A percentile compares a stretch with the other conserved stretches of the same genome.
phyloP scores from a whole-genome alignment of 1,140 invertebrate genomes.

The Plodia interpunctella region DNA sequence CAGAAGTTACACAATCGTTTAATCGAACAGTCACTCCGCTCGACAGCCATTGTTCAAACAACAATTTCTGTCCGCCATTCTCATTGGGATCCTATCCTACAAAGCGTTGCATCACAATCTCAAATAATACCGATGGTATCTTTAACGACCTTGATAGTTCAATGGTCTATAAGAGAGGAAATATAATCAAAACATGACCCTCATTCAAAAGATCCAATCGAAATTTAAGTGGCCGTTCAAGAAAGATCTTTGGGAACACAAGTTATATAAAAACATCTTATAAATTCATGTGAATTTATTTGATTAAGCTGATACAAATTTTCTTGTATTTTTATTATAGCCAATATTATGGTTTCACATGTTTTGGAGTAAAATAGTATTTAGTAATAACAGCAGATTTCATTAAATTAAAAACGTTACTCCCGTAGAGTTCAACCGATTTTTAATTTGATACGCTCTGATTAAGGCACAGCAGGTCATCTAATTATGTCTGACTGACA shows the following conservation, averaged over 20 bases:
- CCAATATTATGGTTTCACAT: no score
- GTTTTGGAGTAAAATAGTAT: no score
- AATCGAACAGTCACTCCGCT: slow-evolving; percentile 6
- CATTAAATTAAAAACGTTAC: background rate
- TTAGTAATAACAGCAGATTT: no score
- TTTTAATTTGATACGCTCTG: background rate
- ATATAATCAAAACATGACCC: slow-evolving; percentile 11
- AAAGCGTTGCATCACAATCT: slow-evolving; percentile 8
- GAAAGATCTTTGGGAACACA: background rate
- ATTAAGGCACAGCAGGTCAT: slow-evolving; percentile 1
- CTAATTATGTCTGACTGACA: slow-evolving; percentile 9
- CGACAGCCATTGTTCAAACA: slow-evolving; percentile 15
- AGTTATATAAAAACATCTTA: background rate
- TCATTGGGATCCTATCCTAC: slow-evolving; percentile 9
- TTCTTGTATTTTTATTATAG: no score
- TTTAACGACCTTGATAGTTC: slow-evolving; percentile 10
- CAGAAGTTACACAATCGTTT: slow-evolving; percentile 12
- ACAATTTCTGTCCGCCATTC: slow-evolving; percentile 8
- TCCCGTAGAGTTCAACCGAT: background rate
- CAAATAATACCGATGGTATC: slow-evolving; percentile 9
- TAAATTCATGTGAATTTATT: background rate
- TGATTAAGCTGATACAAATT: background rate
- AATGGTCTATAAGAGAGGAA: slow-evolving; percentile 3
- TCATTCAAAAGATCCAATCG: slow-evolving; percentile 7
- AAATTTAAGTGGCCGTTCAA: background rate